These are phyloP conservation scores for Peromyscus nudipes DNA, from an alignment of 2,797 vertebrate species.

Conservation along the genomic window DNA sequence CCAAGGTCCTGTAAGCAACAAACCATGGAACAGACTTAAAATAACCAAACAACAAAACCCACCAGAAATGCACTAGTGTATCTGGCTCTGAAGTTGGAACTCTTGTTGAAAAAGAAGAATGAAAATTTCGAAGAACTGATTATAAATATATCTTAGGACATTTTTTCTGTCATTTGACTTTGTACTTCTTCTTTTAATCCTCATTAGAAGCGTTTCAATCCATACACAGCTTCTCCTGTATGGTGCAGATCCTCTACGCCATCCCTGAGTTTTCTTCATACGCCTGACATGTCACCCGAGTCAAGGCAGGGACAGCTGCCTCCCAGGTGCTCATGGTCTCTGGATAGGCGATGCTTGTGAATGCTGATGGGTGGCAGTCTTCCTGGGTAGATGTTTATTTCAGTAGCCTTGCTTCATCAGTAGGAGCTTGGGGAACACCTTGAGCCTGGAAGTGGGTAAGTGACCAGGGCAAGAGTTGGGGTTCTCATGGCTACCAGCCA, in stretches of 20 bases:
- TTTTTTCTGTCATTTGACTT: background rate
- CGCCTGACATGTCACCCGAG: background rate
- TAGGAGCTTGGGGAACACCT: background rate
- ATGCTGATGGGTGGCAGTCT: no score
- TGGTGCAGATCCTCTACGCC: background rate
- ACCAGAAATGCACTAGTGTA: background rate
- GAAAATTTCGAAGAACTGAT: background rate
- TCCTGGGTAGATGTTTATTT: background rate
- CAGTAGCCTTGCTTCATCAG: background rate
- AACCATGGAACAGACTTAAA: background rate
- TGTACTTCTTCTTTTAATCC: conserved; percentile 16
- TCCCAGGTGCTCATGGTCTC: background rate
- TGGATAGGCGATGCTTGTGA: fast-evolving
- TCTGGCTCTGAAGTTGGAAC: background rate
- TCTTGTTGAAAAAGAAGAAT: background rate
- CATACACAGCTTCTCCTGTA: background rate
- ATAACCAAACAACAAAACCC: background rate
- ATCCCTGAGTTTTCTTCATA: background rate
- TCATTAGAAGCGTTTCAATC: background rate
- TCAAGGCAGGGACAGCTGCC: background rate
- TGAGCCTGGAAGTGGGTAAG: background rate
- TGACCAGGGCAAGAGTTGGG: background rate
- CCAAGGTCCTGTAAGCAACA: background rate
- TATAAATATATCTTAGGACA: background rate
- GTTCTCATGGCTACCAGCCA: background rate